Conservation (phyloP, 2,888 invertebrate genomes). For the Xestia rhomboidea region DNA sequence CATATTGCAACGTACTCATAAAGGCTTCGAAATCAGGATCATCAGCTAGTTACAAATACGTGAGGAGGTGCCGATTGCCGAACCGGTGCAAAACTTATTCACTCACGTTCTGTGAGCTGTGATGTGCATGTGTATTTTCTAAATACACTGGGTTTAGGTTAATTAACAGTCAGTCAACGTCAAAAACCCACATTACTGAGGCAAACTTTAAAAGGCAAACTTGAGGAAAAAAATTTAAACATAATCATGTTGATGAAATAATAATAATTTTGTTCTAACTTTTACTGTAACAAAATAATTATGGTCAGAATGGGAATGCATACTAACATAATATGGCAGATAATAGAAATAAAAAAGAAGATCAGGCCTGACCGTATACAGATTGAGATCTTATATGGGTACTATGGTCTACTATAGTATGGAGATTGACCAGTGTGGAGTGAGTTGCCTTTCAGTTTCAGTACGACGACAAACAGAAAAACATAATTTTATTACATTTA, state of each 20-base stretch:
- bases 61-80: background rate
- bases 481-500: no score
- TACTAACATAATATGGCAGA: no score
- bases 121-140: background rate
- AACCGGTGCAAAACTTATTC: background rate
- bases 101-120: background rate
- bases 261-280: background rate
- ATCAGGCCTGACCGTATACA: background rate
- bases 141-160: background rate
- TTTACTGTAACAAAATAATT: no score
- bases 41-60: background rate
- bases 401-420: background rate
- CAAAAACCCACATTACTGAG: slow-evolving; percentile 10
- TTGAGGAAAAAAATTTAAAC: background rate
- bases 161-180: background rate
- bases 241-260: background rate
- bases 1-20: no score
- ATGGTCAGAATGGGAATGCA: background rate
- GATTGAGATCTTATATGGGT: background rate
- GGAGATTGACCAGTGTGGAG: background rate
- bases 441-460: background rate
- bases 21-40: background rate
- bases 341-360: background rate
- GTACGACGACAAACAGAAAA: background rate
- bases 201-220: background rate